Evolutionary conservation across 1,140 invertebrate genomes (phyloP).

Genomic region (Heliothis virescens): DNA sequence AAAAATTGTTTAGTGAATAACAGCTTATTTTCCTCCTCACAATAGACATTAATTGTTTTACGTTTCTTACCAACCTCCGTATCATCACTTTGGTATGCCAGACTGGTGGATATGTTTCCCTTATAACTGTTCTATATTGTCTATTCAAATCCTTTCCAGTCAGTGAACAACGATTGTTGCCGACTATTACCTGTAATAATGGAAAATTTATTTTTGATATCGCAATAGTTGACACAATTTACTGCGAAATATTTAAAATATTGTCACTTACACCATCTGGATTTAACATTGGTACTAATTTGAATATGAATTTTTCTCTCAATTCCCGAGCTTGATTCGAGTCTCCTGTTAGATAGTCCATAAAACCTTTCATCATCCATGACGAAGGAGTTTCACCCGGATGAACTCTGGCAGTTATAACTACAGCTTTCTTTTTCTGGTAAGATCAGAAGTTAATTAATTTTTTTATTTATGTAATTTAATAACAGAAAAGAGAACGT

Average conservation of each 20-base stretch:
- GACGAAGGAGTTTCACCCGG: constrained; percentile 98
- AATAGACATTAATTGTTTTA: background rate
- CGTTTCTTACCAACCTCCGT: constrained; percentile 87
- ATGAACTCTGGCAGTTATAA: constrained; percentile 96
- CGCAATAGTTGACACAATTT: background rate
- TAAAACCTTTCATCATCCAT: constrained; percentile 98
- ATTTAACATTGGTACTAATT: constrained; percentile 98
- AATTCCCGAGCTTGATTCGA: constrained; percentile 92
- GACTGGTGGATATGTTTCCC: constrained; percentile 96
- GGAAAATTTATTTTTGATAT: constrained; percentile 49
- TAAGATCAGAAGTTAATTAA: constrained; percentile 31
- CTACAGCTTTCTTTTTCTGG: constrained; percentile 93
- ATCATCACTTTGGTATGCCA: constrained; percentile 97
- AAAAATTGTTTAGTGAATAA: constrained; percentile 47
- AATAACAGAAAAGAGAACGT: background rate
- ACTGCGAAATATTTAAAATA: constrained; percentile 41
- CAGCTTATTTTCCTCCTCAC: background rate
- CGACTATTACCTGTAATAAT: constrained; percentile 90
- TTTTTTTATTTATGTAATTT: constrained; percentile 8
- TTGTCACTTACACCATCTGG: constrained; percentile 93
- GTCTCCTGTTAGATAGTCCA: constrained; percentile 96
- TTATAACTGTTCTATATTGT: constrained; percentile 95
- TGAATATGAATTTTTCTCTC: constrained; percentile 98
- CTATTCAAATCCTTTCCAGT: constrained; percentile 95
- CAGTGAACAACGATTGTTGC: constrained; percentile 96